A percentile compares a stretch with the other conserved stretches of the same genome.
Conservation (phyloP, 1,140 invertebrate species). For the Micrasema longulum region DNA sequence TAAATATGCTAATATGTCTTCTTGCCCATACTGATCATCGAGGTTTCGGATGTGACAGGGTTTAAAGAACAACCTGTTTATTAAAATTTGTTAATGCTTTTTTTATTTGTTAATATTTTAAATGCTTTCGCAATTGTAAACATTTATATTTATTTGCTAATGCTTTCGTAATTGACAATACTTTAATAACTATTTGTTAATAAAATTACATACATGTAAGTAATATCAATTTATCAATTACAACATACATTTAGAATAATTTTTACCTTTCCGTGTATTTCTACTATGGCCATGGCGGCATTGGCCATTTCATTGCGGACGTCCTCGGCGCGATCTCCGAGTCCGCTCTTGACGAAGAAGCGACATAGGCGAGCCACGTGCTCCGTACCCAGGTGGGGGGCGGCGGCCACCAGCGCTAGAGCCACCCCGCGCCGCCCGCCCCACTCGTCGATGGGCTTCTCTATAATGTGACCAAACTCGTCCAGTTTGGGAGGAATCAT, state of each 20-base stretch:
- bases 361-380: conserved; percentile 79
- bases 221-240: neutral
- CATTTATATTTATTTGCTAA: too few species aligned
- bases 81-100: too few species aligned
- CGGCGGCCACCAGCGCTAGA: conserved; percentile 81
- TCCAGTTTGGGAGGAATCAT: conserved; percentile 90
- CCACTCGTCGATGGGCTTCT: conserved; percentile 90
- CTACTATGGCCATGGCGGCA: conserved; percentile 91
- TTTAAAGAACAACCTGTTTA: too few species aligned
- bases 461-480: conserved; percentile 90
- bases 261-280: conserved; percentile 88
- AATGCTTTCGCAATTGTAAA: too few species aligned
- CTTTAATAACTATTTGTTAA: too few species aligned
- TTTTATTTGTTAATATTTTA: too few species aligned
- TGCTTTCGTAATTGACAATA: too few species aligned
- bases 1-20: too few species aligned
- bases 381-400: conserved; percentile 74
- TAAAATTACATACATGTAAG: neutral
- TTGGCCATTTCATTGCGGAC: conserved; percentile 93
- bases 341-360: conserved; percentile 88
- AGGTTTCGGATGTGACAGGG: too few species aligned
- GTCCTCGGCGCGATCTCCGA: conserved; percentile 85
- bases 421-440: conserved; percentile 89
- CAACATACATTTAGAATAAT: too few species aligned
- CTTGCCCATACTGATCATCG: too few species aligned